These are phyloP conservation scores for Isurus oxyrinchus DNA, from an alignment of 2,113 vertebrate species.

Conservation along the genomic window DNA sequence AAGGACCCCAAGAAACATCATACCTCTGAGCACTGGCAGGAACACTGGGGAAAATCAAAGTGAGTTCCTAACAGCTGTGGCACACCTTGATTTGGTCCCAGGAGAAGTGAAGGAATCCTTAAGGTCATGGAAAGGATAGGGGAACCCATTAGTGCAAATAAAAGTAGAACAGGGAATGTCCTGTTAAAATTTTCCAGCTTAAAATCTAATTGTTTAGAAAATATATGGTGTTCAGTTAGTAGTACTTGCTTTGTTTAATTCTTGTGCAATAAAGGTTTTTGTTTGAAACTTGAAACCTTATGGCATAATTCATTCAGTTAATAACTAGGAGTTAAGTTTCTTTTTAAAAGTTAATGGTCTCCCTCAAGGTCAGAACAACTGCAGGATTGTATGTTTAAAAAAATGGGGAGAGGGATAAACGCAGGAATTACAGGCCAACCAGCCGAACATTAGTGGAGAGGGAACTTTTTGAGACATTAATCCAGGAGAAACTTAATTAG, in stretches of 20 bases:
- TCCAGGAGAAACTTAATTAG: background rate
- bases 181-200: background rate
- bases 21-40: background rate
- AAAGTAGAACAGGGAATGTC: background rate
- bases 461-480: background rate
- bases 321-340: background rate
- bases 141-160: background rate
- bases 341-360: background rate
- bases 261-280: background rate
- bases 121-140: background rate
- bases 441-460: background rate
- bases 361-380: background rate
- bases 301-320: background rate
- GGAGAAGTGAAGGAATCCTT: background rate
- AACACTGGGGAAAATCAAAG: background rate
- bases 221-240: background rate
- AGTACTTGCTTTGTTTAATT: background rate
- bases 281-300: background rate
- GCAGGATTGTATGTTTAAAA: background rate
- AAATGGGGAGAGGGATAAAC: background rate
- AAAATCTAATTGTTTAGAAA: background rate
- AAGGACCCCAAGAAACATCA: background rate
- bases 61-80: background rate
- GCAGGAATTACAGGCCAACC: background rate
- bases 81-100: background rate